Evolutionary conservation across 2,888 invertebrate species (phyloP).

Genomic region (Deilephila elpenor): DNA sequence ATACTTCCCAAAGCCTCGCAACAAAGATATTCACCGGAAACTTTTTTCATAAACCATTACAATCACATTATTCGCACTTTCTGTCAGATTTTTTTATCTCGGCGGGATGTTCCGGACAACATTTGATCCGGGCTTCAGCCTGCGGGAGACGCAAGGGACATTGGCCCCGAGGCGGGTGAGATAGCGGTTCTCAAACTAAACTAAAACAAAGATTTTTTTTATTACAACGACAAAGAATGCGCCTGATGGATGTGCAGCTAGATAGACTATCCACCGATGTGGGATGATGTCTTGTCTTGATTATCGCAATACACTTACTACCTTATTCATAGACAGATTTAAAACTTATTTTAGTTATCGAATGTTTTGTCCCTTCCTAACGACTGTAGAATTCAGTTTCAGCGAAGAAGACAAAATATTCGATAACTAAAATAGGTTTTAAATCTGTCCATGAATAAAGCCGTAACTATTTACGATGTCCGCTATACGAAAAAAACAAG

Average conservation of each 20-base stretch:
- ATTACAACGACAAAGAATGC: too few species aligned
- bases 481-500: too few species aligned
- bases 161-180: constrained; percentile 14
- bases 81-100: constrained; percentile 24
- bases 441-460: too few species aligned
- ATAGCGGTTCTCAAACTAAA: constrained; percentile 19
- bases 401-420: too few species aligned
- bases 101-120: constrained; percentile 26
- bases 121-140: constrained; percentile 32
- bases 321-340: neutral
- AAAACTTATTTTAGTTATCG: neutral
- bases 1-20: neutral
- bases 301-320: too few species aligned
- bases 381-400: too few species aligned
- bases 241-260: too few species aligned
- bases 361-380: neutral
- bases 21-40: constrained; percentile 2
- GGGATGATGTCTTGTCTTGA: too few species aligned
- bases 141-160: constrained; percentile 22
- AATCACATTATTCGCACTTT: constrained; percentile 28
- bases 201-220: too few species aligned
- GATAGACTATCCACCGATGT: too few species aligned
- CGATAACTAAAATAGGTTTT: too few species aligned
- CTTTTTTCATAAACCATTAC: constrained; percentile 20
- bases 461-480: too few species aligned